Conservation (phyloP, 2,888 invertebrate species). For the Iphiclides podalirius region DNA sequence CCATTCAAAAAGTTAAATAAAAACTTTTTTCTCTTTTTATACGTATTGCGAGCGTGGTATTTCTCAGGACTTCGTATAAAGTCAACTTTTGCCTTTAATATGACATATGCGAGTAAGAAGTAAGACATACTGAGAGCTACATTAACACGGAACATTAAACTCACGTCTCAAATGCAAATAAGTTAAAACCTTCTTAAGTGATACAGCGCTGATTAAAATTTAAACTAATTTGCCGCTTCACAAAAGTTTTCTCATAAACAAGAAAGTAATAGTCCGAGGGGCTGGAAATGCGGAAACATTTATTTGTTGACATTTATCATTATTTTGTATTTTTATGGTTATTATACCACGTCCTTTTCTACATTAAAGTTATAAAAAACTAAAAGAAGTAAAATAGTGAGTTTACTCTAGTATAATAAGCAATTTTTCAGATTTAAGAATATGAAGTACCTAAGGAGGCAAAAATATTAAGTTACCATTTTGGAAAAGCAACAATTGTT, state of each 20-base stretch:
- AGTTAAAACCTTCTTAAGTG: slow-evolving; percentile 17
- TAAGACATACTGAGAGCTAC: slow-evolving; percentile 7
- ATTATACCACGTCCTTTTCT: no score
- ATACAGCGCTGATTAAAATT: slow-evolving; percentile 23
- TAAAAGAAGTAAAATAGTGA: no score
- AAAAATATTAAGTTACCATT: slow-evolving; percentile 2
- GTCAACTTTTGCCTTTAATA: no score
- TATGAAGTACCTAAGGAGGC: no score
- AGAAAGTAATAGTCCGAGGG: slow-evolving; percentile 11
- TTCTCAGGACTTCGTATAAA: no score
- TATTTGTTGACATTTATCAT: background rate
- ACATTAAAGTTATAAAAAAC: no score
- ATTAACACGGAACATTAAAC: slow-evolving; percentile 19
- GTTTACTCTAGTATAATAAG: no score
- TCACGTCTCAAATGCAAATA: slow-evolving; percentile 11
- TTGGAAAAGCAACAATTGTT: slow-evolving; percentile 2
- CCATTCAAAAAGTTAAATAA: no score
- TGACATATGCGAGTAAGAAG: slow-evolving; percentile 1
- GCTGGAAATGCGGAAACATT: slow-evolving; percentile 1
- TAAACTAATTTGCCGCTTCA: slow-evolving; percentile 19
- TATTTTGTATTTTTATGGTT: no score
- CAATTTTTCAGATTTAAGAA: no score
- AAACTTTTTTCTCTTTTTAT: no score
- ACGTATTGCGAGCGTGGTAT: no score
- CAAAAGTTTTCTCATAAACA: slow-evolving; percentile 18